These are phyloP conservation scores for Scomber japonicus DNA, from an alignment of 2,113 vertebrate species.

Conservation along the genomic window DNA sequence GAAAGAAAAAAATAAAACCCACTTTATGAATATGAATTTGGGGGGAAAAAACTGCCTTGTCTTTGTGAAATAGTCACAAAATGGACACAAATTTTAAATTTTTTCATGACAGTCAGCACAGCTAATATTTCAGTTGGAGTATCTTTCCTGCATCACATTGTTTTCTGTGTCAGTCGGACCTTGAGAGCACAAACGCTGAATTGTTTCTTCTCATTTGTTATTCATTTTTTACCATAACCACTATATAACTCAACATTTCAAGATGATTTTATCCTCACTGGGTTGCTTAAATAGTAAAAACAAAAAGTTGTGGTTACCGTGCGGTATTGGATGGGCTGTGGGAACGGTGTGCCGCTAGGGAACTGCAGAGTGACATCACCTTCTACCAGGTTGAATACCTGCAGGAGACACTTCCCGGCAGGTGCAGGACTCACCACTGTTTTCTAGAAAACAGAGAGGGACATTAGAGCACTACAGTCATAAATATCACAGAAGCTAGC, in stretches of 20 bases:
- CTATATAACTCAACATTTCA: too few relatives aligned
- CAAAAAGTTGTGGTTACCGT: conserved; percentile 75
- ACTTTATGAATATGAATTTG: background rate
- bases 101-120: too few relatives aligned
- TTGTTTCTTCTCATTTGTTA: too few relatives aligned
- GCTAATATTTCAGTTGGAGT: too few relatives aligned
- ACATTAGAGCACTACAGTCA: background rate
- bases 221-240: too few relatives aligned
- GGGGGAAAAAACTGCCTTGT: too few relatives aligned
- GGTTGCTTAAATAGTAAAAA: background rate
- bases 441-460: conserved; percentile 84
- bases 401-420: conserved; percentile 86
- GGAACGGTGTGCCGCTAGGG: conserved; percentile 71
- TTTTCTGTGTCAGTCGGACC: too few relatives aligned
- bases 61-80: too few relatives aligned
- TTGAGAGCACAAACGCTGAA: too few relatives aligned
- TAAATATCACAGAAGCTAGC: background rate
- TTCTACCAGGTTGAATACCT: conserved; percentile 90
- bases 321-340: conserved; percentile 81
- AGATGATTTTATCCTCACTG: too few relatives aligned
- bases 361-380: conserved; percentile 81
- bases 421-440: conserved; percentile 83
- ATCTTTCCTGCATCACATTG: too few relatives aligned
- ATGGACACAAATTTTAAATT: too few relatives aligned
- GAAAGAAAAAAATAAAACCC: background rate